Evolutionary conservation across 2,113 vertebrate genomes (phyloP), one percentile per base, ranked within the genome.

Genomic region (Oryzias curvinotus): DNA sequence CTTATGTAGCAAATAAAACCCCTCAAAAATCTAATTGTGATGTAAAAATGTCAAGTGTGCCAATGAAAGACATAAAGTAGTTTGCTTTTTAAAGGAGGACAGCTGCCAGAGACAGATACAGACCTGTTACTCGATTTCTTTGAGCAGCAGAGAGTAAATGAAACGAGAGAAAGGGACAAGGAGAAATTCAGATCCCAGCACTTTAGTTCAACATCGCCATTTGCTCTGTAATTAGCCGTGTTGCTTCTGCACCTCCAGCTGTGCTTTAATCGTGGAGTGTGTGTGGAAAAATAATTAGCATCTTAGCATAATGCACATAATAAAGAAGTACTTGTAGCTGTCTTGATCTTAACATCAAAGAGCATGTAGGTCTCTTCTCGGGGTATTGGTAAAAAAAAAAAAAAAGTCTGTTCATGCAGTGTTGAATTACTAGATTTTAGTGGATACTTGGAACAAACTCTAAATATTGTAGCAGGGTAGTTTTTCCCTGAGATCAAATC

Each of bases 281-380:
- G 84, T 87, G 87, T 75, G 80, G 81, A 88, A 88, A 88, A 82
- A 83, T 87, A 88, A 91, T 90, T 76, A 84, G 75, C 62, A 66
- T 87, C 85, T 90, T 85, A 83, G 81, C 80, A 86, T 84, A 87
- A 86, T 79, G 77, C 83, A 70, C 57, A 63, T 77, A 75, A 86
- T 87, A 85, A 88, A 85, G 70, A 49, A 72, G 68, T 57, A 70
- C 77, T 85, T 81, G 83, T 83, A 79, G 81, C 57, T 23, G 69
- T 86, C 85, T 83, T 77, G 78, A 83, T 88, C 65, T 72, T 42
- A 49, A 83, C 84, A 88, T 90, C 90, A 91, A 91, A 90, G 85
- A 77, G 64, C 65, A 44, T 62, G 68, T 73, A 70, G 65, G 61
- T 85, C 78, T 68, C 61, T 85, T 90, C 76, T 80, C 50, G 49